These are phyloP conservation scores for Crotophaga sulcirostris DNA, from an alignment of 2,113 vertebrate species.

Conservation along the genomic window DNA sequence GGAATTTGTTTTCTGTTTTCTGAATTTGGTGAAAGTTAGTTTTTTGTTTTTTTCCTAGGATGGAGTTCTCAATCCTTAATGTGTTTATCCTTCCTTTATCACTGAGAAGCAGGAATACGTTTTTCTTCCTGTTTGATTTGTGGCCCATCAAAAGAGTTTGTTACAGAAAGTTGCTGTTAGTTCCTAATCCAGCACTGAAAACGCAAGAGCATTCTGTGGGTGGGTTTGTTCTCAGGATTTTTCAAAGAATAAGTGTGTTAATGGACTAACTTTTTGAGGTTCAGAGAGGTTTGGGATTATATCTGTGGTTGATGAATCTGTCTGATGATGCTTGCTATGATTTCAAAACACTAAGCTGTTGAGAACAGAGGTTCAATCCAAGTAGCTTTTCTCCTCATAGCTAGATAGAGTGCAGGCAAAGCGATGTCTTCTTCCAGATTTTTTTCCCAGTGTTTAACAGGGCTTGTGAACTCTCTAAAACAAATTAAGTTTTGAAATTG, in stretches of 20 bases:
- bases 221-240: neutral
- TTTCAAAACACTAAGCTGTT: neutral
- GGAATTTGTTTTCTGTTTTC: neutral
- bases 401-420: neutral
- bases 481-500: neutral
- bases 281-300: neutral
- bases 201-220: neutral
- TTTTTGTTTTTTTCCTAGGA: neutral
- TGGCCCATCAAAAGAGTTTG: neutral
- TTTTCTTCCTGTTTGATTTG: neutral
- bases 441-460: neutral
- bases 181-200: neutral
- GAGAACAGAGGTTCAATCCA: neutral
- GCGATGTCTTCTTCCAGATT: rapidly evolving
- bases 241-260: neutral
- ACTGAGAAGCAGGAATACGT: neutral
- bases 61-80: neutral
- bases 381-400: neutral
- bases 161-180: neutral
- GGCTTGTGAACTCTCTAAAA: neutral
- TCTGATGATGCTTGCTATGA: neutral
- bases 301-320: too few relatives aligned
- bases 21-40: neutral
- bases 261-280: neutral
- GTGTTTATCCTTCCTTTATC: neutral